These are phyloP conservation scores for Manis javanica DNA, from an alignment of 2,797 vertebrate species.

Conservation along the genomic window DNA sequence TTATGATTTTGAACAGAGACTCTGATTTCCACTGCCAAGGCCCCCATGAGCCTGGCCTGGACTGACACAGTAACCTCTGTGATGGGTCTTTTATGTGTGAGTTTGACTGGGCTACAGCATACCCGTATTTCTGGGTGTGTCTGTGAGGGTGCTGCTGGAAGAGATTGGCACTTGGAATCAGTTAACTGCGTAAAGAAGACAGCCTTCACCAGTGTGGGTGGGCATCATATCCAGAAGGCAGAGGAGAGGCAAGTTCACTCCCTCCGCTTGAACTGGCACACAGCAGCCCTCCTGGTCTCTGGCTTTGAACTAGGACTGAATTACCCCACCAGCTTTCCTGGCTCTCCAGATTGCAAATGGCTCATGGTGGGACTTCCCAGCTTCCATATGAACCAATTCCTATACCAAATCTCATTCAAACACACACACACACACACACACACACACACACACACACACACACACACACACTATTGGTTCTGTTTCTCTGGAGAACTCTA, in stretches of 20 bases:
- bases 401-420: background rate
- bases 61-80: background rate
- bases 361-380: background rate
- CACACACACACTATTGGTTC: background rate
- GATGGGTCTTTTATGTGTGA: background rate
- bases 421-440: background rate
- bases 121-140: background rate
- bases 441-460: background rate
- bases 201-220: background rate
- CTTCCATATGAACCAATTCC: background rate
- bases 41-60: background rate
- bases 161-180: background rate
- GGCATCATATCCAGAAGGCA: background rate
- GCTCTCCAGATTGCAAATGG: background rate
- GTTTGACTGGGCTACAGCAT: background rate
- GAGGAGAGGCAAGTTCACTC: background rate
- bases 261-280: background rate
- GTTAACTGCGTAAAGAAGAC: background rate
- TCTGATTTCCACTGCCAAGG: background rate
- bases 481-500: background rate
- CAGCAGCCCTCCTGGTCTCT: background rate
- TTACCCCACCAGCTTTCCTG: background rate
- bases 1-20: background rate
- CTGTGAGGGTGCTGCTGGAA: background rate
- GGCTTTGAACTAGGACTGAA: background rate